Base-by-base conservation (phyloP, 2,888 invertebrate species). In the Clitarchus hookeri region DNA sequence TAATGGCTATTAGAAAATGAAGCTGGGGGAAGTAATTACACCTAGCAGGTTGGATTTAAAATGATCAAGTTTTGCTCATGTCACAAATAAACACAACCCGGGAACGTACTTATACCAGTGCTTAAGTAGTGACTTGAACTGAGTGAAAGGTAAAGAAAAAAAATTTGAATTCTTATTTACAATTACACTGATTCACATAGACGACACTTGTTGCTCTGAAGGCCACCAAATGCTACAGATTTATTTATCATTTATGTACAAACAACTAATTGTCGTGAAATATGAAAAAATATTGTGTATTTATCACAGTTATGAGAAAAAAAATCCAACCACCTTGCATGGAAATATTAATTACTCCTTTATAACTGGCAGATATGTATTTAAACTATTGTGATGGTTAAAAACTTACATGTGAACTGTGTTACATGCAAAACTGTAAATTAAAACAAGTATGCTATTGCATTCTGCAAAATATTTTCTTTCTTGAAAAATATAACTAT, bases 211-310 rank as follows among this genome's bases (percentile, higher is more conserved):
- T 65, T 65, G 65, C 65, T 65, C 65, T 65, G 65, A 65, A 65
- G 65, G 65, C 65, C 65, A 65, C 65, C 65, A 65, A 23, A 65
- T 65, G 65, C 65, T 23, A 65, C 19, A 65, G 19, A 23, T n/a
- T n/a, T 65, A 23, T n/a, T n/a, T 65, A 65, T 65, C 65, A 65
- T 65, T 16, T 65, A 65, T n/a, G 8, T 65, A 65, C 65, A 65
- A 23, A 65, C n/a, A 65, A 65, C 65, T 65, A 65, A 65, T 23
- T 6, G 6, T n/a, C 2, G n/a, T 65, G 23, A 23, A 65, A n/a
- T 65, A 65, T 65, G 19, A 65, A 65, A 48, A 65, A 65, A 65
- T 65, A 65, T 65, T n/a, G 65, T 65, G 65, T 65, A 65, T n/a
- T n/a, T 65, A n/a, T 65, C 19, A 65, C 65, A 65, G 19, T 65